These are phyloP conservation scores for Enteromius anoplus DNA, from an alignment of 2,797 vertebrate genomes.

Conservation along the genomic window DNA sequence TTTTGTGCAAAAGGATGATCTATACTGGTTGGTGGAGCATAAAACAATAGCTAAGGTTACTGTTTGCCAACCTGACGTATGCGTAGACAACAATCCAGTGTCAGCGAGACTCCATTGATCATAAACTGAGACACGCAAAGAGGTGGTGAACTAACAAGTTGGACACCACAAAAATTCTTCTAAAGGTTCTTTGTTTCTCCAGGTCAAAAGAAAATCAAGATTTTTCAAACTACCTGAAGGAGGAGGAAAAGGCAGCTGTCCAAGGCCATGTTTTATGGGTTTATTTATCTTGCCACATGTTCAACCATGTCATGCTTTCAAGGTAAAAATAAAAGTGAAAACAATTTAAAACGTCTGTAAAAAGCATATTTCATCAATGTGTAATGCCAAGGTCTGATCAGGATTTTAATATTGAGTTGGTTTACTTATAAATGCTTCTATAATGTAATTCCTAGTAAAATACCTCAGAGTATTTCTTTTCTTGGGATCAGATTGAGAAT, in stretches of 20 bases:
- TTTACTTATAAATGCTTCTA: neutral
- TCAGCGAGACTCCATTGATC: conserved; percentile 68
- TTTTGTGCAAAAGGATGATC: conserved; percentile 65
- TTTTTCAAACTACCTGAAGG: conserved; percentile 61
- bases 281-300: conserved; percentile 57
- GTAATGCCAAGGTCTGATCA: neutral
- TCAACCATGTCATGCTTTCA: conserved; percentile 28
- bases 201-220: conserved; percentile 14
- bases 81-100: conserved; percentile 61
- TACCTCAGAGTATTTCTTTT: conserved; percentile 40
- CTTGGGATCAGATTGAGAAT: conserved; percentile 57
- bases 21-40: conserved; percentile 68
- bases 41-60: conserved; percentile 66
- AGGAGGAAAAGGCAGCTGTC: conserved; percentile 46
- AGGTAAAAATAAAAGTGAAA: conserved; percentile 40
- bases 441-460: conserved; percentile 6
- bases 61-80: conserved; percentile 65
- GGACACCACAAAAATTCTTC: conserved; percentile 47
- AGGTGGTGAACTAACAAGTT: conserved; percentile 62
- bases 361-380: neutral
- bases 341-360: conserved; percentile 20
- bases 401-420: neutral
- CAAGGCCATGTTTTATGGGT: conserved; percentile 53
- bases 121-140: conserved; percentile 66
- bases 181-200: conserved; percentile 38